Percentiles rank a stretch among this genome's conserved stretches.
Evolutionary conservation across 2,113 vertebrate genomes (phyloP).

Genomic region (Ptychochromis oligacanthus): DNA sequence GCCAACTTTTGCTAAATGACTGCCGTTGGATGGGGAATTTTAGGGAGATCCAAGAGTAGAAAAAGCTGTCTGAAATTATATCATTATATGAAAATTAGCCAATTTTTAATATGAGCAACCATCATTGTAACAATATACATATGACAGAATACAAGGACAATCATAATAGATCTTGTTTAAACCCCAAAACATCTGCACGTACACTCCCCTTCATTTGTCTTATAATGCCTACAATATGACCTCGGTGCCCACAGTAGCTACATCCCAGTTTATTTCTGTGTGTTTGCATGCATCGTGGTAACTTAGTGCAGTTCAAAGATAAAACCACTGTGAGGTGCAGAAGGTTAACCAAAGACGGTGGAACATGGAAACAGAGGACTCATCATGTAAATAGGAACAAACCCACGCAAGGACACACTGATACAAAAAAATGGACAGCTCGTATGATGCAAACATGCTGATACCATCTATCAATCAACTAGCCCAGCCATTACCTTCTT

Average conservation of each 20-base stretch:
- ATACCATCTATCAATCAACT: background rate
- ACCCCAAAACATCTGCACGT: background rate
- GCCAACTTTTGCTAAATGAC: background rate
- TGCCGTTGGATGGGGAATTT: background rate
- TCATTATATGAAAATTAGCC: no score
- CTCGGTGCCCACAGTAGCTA: background rate
- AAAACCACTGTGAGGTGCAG: background rate
- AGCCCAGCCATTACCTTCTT: background rate
- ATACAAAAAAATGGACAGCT: rapidly evolving
- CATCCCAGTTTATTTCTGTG: background rate
- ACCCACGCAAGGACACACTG: background rate
- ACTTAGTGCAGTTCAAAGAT: background rate
- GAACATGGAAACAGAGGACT: background rate
- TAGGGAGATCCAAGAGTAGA: background rate
- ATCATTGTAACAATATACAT: no score
- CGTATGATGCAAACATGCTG: background rate
- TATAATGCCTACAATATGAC: no score
- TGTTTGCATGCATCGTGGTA: rapidly evolving
- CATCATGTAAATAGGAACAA: background rate
- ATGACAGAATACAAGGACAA: no score
- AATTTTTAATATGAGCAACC: no score
- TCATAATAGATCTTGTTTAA: background rate
- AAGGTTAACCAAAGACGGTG: background rate
- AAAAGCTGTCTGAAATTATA: background rate
- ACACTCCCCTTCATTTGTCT: background rate